These are phyloP conservation scores for Eupithecia inturbata DNA, from an alignment of 2,888 invertebrate species.

Conservation along the genomic window DNA sequence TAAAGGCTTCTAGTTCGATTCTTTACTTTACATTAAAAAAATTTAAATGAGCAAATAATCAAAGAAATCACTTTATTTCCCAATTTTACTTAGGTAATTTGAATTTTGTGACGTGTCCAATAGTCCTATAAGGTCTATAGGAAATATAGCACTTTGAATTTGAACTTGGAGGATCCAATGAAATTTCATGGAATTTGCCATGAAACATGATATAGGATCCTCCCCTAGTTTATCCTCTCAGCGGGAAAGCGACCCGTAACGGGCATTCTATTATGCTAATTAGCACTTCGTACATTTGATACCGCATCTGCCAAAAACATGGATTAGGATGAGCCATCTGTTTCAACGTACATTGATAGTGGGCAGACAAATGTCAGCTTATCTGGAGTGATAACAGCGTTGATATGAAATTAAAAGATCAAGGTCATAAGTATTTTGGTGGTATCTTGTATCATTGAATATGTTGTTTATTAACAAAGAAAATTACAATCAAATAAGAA, in stretches of 20 bases:
- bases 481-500: no score
- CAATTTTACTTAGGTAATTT: no score
- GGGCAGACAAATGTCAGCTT: slow-evolving; percentile 32
- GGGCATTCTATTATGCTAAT: neutral
- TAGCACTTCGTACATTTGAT: neutral
- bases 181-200: neutral
- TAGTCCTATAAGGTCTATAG: no score
- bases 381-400: slow-evolving; percentile 23
- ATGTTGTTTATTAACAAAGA: no score
- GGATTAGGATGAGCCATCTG: slow-evolving; percentile 20
- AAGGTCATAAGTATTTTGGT: slow-evolving; percentile 14
- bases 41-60: no score
- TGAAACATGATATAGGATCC: neutral
- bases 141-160: no score
- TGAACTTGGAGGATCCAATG: no score
- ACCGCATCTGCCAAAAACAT: slow-evolving; percentile 5
- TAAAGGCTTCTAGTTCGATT: no score
- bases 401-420: slow-evolving; percentile 23
- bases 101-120: no score
- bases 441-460: neutral
- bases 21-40: no score
- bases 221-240: neutral
- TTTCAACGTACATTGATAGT: slow-evolving; percentile 9
- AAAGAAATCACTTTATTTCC: no score
- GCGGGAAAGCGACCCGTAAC: no score